Percentiles rank a stretch among this genome's conserved stretches.
Evolutionary conservation across 2,888 invertebrate genomes (phyloP).

Genomic region (Chloroclystis v-ata): DNA sequence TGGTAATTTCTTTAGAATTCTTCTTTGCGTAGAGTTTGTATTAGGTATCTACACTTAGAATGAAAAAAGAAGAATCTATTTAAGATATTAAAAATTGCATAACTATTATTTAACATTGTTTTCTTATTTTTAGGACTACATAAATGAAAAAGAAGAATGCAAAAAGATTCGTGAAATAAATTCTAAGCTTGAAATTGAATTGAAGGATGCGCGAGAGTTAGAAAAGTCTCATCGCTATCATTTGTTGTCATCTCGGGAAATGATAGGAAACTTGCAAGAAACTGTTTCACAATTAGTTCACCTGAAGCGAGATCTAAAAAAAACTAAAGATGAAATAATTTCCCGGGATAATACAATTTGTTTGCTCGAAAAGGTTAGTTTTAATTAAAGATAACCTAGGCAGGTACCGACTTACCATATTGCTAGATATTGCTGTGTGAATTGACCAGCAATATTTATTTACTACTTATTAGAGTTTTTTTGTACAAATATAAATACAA

Average conservation of each 20-base stretch:
- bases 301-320: constrained; percentile 62
- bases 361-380: constrained; percentile 50
- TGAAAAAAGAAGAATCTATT: too few species aligned
- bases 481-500: too few species aligned
- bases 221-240: constrained; percentile 69
- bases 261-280: constrained; percentile 67
- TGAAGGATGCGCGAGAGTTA: constrained; percentile 57
- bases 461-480: too few species aligned
- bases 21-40: too few species aligned
- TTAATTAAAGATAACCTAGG: background rate
- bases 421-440: too few species aligned
- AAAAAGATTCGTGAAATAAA: constrained; percentile 54
- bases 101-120: background rate
- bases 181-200: constrained; percentile 53
- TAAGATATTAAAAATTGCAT: background rate
- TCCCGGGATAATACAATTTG: constrained; percentile 45
- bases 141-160: constrained; percentile 55
- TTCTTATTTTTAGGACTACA: constrained; percentile 42
- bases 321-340: constrained; percentile 54
- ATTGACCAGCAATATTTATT: too few species aligned
- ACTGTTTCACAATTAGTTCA: constrained; percentile 66
- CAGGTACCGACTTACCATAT: constrained; percentile 1
- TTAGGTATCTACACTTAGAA: too few species aligned
- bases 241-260: constrained; percentile 61
- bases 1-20: too few species aligned